Evolutionary conservation across 2,113 vertebrate species (phyloP).

Genomic region (Naja naja): DNA sequence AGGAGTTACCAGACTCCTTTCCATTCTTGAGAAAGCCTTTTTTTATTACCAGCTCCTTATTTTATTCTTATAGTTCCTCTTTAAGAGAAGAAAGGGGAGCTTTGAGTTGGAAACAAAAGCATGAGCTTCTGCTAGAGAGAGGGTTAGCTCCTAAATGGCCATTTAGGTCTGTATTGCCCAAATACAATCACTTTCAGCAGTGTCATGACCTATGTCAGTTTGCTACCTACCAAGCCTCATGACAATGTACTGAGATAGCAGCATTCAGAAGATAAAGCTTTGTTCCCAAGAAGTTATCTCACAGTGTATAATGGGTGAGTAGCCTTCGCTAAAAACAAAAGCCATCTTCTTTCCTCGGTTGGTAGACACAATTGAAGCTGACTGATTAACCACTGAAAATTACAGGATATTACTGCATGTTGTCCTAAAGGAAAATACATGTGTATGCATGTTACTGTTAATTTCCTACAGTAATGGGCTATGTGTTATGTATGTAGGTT

Average conservation of each 20-base stretch:
- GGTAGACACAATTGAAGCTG: neutral
- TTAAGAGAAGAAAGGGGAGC: slow-evolving; percentile 35
- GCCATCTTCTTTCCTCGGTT: neutral
- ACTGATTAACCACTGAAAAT: neutral
- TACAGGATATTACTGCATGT: neutral
- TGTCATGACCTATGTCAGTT: slow-evolving; percentile 58
- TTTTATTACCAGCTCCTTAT: slow-evolving; percentile 34
- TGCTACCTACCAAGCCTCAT: slow-evolving; percentile 43
- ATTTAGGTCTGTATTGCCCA: slow-evolving; percentile 52
- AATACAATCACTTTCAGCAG: slow-evolving; percentile 49
- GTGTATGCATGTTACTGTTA: neutral
- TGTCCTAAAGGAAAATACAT: neutral
- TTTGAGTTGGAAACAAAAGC: slow-evolving; percentile 62
- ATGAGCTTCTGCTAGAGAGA: slow-evolving; percentile 57
- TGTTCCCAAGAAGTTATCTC: slow-evolving; percentile 29
- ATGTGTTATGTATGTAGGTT: too few relatives aligned
- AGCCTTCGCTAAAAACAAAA: neutral
- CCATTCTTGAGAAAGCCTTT: slow-evolving; percentile 43
- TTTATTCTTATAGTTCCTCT: slow-evolving; percentile 28
- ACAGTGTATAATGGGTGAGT: neutral
- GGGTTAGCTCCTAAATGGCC: slow-evolving; percentile 62
- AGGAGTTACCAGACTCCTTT: neutral
- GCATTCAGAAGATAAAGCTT: slow-evolving; percentile 43
- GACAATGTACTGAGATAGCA: slow-evolving; percentile 50
- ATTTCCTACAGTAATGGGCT: neutral